Percentiles rank a stretch among this genome's conserved stretches.
Evolutionary conservation across 2,113 vertebrate species (phyloP).

Genomic region (Ctenodactylus gundi): DNA sequence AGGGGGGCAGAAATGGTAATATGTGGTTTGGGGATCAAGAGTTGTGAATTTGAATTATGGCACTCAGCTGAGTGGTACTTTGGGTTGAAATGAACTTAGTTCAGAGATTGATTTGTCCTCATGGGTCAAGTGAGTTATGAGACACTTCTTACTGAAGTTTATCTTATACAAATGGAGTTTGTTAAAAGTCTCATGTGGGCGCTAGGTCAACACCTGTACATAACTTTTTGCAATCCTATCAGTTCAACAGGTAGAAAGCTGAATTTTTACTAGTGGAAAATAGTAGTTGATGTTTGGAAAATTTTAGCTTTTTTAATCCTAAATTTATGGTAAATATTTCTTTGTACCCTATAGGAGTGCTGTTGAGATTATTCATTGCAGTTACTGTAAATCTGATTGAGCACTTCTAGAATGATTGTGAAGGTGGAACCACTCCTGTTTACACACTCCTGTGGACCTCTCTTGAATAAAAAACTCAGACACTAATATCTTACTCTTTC

Average conservation of each 20-base stretch:
- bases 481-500: neutral
- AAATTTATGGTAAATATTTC: neutral
- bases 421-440: neutral
- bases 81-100: neutral
- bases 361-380: neutral
- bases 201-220: neutral
- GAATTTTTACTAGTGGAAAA: neutral
- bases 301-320: neutral
- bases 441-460: neutral
- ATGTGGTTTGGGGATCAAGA: neutral
- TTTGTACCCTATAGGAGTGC: neutral
- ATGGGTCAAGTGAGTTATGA: slow-evolving; percentile 1
- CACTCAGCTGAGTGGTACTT: neutral
- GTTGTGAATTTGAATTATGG: neutral
- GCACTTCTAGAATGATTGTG: neutral
- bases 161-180: neutral
- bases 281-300: neutral
- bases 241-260: neutral
- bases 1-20: neutral
- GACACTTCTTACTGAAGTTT: neutral
- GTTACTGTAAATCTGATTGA: neutral
- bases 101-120: neutral
- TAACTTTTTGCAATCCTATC: neutral
- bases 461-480: neutral
- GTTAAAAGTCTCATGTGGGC: neutral